phyloP scores from a whole-genome alignment of 2,888 invertebrate genomes.

The Diplazon laetatorius region DNA sequence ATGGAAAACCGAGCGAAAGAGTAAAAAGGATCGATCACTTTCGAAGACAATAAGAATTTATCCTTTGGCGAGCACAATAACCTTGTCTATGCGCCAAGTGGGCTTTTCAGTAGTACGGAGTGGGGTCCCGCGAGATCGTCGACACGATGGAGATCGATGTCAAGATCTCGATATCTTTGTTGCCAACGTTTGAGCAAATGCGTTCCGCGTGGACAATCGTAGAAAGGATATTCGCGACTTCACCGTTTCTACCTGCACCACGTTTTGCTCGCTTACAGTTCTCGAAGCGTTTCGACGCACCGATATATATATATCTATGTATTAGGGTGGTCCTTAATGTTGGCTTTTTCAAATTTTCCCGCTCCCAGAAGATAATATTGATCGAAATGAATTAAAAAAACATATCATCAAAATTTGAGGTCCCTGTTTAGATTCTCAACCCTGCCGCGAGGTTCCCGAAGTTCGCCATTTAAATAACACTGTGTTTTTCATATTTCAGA shows the following conservation, averaged over 20 bases:
- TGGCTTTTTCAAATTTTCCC: too few relatives aligned
- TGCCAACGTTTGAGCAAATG: slow-evolving; percentile 62
- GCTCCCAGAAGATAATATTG: too few relatives aligned
- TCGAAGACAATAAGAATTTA: slow-evolving; percentile 9
- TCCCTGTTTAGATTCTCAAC: too few relatives aligned
- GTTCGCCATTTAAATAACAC: too few relatives aligned
- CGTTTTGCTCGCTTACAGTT: slow-evolving; percentile 18
- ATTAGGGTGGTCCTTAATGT: too few relatives aligned
- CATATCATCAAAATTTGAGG: too few relatives aligned
- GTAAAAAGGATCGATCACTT: slow-evolving; percentile 8
- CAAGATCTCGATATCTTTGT: slow-evolving; percentile 58
- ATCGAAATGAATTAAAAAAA: too few relatives aligned
- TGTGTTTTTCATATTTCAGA: too few relatives aligned
- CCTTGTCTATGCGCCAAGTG: slow-evolving; percentile 11
- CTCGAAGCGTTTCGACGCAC: slow-evolving; percentile 10
- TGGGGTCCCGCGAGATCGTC: slow-evolving; percentile 50
- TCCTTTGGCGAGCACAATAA: slow-evolving; percentile 8
- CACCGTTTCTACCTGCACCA: not conserved
- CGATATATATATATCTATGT: not conserved
- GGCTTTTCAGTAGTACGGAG: slow-evolving; percentile 15
- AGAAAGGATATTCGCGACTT: slow-evolving; percentile 74
- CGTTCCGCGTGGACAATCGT: slow-evolving; percentile 46
- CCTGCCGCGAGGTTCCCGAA: too few relatives aligned
- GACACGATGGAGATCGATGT: slow-evolving; percentile 43
- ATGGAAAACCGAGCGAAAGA: slow-evolving; percentile 39